Conservation (phyloP, 2,888 invertebrate genomes). For the Nebria salina region DNA sequence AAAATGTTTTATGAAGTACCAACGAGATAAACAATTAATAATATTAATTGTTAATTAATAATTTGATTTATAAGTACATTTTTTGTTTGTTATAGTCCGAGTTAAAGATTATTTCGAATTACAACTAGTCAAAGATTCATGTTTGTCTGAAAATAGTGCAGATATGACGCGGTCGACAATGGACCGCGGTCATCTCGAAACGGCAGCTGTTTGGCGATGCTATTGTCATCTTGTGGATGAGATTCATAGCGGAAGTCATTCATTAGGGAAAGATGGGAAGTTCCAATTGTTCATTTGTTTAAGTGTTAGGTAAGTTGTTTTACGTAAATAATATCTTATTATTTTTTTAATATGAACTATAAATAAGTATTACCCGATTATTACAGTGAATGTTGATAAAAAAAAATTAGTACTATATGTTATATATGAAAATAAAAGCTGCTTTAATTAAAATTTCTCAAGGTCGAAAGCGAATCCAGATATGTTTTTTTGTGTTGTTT, state of each 20-base stretch:
- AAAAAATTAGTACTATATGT: too few relatives aligned
- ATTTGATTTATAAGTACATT: too few relatives aligned
- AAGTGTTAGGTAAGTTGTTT: constrained; percentile 78
- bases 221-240: constrained; percentile 91
- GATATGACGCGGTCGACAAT: constrained; percentile 57
- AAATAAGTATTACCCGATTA: too few relatives aligned
- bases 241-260: constrained; percentile 83
- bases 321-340: too few relatives aligned
- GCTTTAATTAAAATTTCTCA: too few relatives aligned
- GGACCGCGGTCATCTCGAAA: constrained; percentile 62
- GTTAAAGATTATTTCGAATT: constrained; percentile 85
- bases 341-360: too few relatives aligned
- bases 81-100: constrained; percentile 67
- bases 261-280: constrained; percentile 97
- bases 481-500: constrained; percentile 50
- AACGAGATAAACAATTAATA: too few relatives aligned
- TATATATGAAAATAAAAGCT: too few relatives aligned
- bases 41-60: too few relatives aligned
- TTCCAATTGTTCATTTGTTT: constrained; percentile 97
- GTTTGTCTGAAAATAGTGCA: constrained; percentile 48
- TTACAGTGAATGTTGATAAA: too few relatives aligned
- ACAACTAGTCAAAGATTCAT: constrained; percentile 72
- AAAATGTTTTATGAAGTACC: too few relatives aligned
- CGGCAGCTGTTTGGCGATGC: constrained; percentile 81
- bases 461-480: too few relatives aligned